Percentiles rank a stretch among this genome's conserved stretches.
Evolutionary conservation across 2,888 invertebrate genomes (phyloP).

Genomic region (Sympetrum striolatum): DNA sequence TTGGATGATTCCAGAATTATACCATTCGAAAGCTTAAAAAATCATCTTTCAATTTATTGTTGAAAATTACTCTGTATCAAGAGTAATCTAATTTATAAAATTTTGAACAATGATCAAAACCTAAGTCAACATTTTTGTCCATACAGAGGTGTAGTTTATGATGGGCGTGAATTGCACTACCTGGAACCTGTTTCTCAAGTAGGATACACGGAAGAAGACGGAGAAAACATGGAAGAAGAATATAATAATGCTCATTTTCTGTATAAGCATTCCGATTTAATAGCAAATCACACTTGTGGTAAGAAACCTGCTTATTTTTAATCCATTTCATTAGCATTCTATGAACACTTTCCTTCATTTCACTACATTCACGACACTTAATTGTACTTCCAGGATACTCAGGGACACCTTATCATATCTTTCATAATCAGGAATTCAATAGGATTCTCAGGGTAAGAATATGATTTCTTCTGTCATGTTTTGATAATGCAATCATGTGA

Average conservation of each 20-base stretch:
- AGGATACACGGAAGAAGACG: conserved; percentile 46
- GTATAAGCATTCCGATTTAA: conserved; percentile 72
- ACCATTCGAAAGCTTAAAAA: no score
- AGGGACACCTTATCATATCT: conserved; percentile 57
- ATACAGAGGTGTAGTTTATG: conserved; percentile 79
- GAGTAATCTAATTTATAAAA: no score
- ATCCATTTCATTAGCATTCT: neutral
- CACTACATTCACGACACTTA: neutral
- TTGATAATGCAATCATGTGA: neutral
- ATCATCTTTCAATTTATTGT: no score
- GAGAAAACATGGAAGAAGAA: conserved; percentile 56
- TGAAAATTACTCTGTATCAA: no score
- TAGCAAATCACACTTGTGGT: conserved; percentile 67
- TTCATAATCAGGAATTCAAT: conserved; percentile 62
- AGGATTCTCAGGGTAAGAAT: conserved; percentile 71
- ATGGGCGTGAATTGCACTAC: conserved; percentile 78
- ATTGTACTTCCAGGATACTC: conserved; percentile 52
- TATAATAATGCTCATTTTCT: conserved; percentile 67
- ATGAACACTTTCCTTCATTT: neutral
- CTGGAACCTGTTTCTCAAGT: conserved; percentile 63
- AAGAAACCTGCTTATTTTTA: conserved; percentile 52
- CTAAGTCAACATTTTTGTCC: conserved; percentile 49
- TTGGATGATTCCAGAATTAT: no score
- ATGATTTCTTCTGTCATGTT: neutral
- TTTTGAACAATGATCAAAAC: no score